These are phyloP conservation scores for Gambusia holbrooki DNA, from an alignment of 2,113 vertebrate genomes.

Conservation along the genomic window DNA sequence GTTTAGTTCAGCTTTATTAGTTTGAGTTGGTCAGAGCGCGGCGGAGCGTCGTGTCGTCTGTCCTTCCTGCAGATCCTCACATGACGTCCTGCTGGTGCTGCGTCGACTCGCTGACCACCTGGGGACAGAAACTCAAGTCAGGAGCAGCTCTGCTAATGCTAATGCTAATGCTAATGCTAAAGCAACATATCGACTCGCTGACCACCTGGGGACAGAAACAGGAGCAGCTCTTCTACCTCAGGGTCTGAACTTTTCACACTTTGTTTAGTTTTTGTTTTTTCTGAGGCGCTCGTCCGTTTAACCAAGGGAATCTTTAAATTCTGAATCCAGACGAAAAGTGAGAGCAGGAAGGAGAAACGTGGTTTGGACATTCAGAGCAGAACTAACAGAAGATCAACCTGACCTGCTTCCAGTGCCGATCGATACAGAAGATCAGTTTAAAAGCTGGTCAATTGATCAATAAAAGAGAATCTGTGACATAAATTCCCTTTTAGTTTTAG, in stretches of 20 bases:
- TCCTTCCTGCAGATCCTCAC: constrained; percentile 33
- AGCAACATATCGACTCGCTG: no score
- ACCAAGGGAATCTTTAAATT: neutral
- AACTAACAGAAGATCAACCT: neutral
- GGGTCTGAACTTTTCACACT: no score
- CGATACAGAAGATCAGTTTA: no score
- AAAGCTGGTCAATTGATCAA: no score
- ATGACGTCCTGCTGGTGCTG: constrained; percentile 74
- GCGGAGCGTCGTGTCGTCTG: neutral
- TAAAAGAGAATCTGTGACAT: no score
- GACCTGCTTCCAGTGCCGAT: no score
- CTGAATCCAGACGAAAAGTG: neutral
- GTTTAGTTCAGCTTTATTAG: constrained; percentile 19
- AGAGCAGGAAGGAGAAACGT: neutral
- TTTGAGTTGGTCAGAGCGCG: neutral
- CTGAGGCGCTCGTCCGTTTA: no score
- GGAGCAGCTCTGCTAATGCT: neutral
- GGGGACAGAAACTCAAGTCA: constrained; percentile 1
- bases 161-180: no score
- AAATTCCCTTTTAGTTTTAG: no score
- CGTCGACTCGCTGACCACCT: constrained; percentile 79
- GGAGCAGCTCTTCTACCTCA: no score
- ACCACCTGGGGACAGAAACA: no score
- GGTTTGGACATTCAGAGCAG: neutral
- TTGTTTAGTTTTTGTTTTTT: no score